Conservation (phyloP, 2,797 vertebrate species). For the Kryptolebias ocellatus region DNA sequence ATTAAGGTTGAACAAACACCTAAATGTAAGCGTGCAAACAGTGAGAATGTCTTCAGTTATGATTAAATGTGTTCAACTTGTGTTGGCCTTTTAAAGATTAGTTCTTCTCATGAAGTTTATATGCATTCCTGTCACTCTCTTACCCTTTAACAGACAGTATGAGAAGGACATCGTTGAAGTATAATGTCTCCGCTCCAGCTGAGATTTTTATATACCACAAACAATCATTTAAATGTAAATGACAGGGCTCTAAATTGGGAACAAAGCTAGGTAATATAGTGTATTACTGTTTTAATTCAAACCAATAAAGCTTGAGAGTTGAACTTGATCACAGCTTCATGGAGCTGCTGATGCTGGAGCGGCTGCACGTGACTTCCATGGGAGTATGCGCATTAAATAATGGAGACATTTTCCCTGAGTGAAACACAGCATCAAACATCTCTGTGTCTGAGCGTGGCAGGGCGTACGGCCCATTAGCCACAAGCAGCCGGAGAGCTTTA, state of each 20-base stretch:
- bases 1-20: too few relatives aligned
- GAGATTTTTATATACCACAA: too few relatives aligned
- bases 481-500: constrained; percentile 33
- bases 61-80: too few relatives aligned
- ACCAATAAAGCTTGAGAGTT: neutral
- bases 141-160: too few relatives aligned
- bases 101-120: too few relatives aligned
- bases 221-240: neutral
- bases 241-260: neutral
- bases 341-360: constrained; percentile 12
- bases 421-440: constrained; percentile 43
- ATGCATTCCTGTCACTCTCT: too few relatives aligned
- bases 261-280: neutral
- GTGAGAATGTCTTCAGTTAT: too few relatives aligned
- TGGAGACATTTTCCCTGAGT: constrained; percentile 47
- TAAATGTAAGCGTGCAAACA: too few relatives aligned
- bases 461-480: constrained; percentile 62
- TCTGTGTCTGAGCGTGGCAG: constrained; percentile 34
- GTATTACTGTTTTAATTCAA: neutral
- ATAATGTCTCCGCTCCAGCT: too few relatives aligned
- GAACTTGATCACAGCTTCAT: neutral
- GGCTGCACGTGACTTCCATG: constrained; percentile 10
- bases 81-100: too few relatives aligned
- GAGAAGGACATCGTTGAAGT: too few relatives aligned
- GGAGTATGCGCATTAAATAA: constrained; percentile 52